phyloP scores from a whole-genome alignment of 1,140 invertebrate species.

The Fopius arisanus region DNA sequence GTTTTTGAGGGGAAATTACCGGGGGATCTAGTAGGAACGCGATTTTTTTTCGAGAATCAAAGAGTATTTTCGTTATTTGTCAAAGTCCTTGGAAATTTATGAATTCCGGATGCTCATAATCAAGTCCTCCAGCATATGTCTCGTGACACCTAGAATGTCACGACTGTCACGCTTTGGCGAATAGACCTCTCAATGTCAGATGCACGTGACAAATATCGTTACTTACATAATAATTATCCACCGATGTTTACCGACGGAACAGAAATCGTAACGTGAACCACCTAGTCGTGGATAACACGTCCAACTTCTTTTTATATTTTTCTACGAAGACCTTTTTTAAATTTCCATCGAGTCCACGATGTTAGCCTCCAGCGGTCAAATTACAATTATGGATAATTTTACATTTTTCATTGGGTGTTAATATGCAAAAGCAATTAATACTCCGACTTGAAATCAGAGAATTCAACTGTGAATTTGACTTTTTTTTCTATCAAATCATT shows the following conservation, averaged over 20 bases:
- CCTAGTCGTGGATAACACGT: neutral
- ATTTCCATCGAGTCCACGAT: neutral
- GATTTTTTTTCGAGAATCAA: neutral
- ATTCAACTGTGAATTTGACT: too few species aligned
- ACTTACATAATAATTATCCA: constrained; percentile 33
- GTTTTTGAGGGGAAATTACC: too few species aligned
- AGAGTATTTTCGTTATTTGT: neutral
- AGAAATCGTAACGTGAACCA: constrained; percentile 19
- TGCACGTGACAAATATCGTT: constrained; percentile 5
- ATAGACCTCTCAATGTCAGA: constrained; percentile 2
- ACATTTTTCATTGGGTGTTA: neutral
- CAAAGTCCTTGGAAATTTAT: neutral
- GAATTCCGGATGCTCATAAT: neutral
- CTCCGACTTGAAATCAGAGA: too few species aligned
- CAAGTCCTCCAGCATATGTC: neutral
- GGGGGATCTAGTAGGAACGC: too few species aligned
- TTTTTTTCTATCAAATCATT: too few species aligned
- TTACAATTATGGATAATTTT: neutral
- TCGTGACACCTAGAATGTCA: constrained; percentile 11
- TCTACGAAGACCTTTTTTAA: neutral
- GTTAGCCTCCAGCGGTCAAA: neutral
- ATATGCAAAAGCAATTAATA: neutral
- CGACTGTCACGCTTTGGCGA: neutral
- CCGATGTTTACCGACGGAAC: neutral
- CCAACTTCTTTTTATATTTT: neutral